These are phyloP conservation scores for Climacteris rufus DNA, from an alignment of 2,113 vertebrate genomes.

Conservation along the genomic window DNA sequence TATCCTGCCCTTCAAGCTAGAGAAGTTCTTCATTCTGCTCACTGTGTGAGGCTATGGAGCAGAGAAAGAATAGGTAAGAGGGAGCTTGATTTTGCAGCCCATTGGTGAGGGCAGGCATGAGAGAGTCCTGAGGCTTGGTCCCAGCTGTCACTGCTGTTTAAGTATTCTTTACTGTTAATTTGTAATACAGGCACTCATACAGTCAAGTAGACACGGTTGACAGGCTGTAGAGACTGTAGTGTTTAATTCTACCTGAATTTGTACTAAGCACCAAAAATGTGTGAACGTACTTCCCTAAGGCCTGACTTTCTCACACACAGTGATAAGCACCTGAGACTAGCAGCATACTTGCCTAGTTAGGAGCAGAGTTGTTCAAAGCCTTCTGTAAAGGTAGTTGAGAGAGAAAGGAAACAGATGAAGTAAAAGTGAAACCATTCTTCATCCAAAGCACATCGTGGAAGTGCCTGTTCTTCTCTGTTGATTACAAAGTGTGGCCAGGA, in stretches of 20 bases:
- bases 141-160: conserved; percentile 31
- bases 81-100: conserved; percentile 49
- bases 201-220: background rate
- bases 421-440: background rate
- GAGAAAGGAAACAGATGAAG: background rate
- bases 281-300: background rate
- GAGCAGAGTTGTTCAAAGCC: background rate
- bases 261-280: background rate
- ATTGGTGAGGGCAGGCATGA: conserved; percentile 28
- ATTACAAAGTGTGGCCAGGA: background rate
- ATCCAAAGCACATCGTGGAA: background rate
- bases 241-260: conserved; percentile 15
- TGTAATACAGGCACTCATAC: conserved; percentile 18
- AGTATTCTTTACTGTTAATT: conserved; percentile 52
- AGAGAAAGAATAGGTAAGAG: conserved; percentile 43
- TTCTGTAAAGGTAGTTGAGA: background rate
- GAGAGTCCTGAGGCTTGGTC: conserved; percentile 39
- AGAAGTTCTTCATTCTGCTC: conserved; percentile 52
- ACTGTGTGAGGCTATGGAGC: background rate
- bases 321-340: background rate
- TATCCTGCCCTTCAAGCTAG: conserved; percentile 30
- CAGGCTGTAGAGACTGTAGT: background rate
- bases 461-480: background rate
- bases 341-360: background rate
- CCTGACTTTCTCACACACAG: background rate